Base-by-base conservation (phyloP, 2,888 invertebrate species). In the Melanotus villosus region DNA sequence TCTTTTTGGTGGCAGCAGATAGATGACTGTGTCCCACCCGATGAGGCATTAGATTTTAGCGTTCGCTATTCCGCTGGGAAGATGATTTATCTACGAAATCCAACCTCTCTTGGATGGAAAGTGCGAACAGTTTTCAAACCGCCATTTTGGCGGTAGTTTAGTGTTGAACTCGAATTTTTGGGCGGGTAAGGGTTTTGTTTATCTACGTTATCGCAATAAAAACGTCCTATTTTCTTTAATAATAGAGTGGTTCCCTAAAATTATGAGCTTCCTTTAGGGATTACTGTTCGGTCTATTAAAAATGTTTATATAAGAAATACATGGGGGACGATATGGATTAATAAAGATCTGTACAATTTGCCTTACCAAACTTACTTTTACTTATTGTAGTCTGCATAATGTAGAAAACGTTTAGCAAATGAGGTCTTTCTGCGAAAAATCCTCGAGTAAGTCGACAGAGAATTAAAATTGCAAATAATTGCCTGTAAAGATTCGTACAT, bases 21-120 rank as follows among this genome's bases (percentile, higher is more conserved):
- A 70, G 71, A 73, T 75, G 71, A 69, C 72, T 67, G 72, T 67
- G 72, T 72, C 72, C 69, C 64, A 68, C 66, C 70, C 68, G 72
- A 74, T 74, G 74, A 73, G 72, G 69, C 70, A 74, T 74, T 76
- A 71, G 75, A 74, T 75, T 74, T 73, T 74, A 72, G 70, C 66
- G 71, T 36, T 59, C 65, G n/a, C 67, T 54, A 58, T 71, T 71
- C 66, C 70, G 50, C 65, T 57, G 69, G 63, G 70, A 47, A 73
- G 70, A 75, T 75, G 75, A 75, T 75, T 73, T 75, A 75, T 75
- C 60, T 72, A 54, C 45, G 65, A 73, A 72, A 73, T 69, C 72
- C 72, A 66, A 65, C 71, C 71, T 71, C 54, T 62, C 62, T 60
- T 52, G 30, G 14, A 47, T 26, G 43, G 47, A 54, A 67, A 41